These are phyloP conservation scores for Oryzias dopingdopingensis DNA, from an alignment of 2,797 vertebrate genomes.

Conservation along the genomic window DNA sequence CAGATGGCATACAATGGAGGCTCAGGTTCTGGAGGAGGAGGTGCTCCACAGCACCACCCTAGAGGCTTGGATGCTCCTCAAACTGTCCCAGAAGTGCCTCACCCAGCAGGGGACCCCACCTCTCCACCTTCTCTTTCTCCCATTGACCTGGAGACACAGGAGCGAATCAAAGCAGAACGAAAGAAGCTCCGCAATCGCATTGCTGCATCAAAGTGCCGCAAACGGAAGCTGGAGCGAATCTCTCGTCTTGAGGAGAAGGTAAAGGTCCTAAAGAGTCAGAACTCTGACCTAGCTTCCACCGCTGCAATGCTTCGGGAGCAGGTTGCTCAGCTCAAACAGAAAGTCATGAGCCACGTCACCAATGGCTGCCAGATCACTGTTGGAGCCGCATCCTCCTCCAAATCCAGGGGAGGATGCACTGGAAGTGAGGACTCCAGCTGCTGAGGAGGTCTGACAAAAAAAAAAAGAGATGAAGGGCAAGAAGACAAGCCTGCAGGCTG, in stretches of 20 bases:
- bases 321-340: conserved; percentile 87
- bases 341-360: conserved; percentile 87
- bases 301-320: conserved; percentile 84
- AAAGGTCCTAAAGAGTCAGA: conserved; percentile 86
- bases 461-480: too few relatives aligned
- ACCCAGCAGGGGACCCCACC: conserved; percentile 66
- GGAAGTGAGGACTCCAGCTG: conserved; percentile 70
- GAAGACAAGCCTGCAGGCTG: too few relatives aligned
- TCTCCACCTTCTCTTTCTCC: conserved; percentile 80
- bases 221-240: conserved; percentile 87
- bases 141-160: conserved; percentile 85
- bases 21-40: conserved; percentile 38
- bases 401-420: conserved; percentile 55
- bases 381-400: conserved; percentile 43
- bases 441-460: conserved; percentile 51
- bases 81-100: conserved; percentile 84
- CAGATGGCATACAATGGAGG: conserved; percentile 59
- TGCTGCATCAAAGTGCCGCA: conserved; percentile 88
- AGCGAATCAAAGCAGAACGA: conserved; percentile 86
- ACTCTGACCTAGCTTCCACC: conserved; percentile 86
- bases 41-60: conserved; percentile 53
- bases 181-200: conserved; percentile 89
- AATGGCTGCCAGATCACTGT: conserved; percentile 84
- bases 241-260: conserved; percentile 88
- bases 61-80: conserved; percentile 82